Conservation (phyloP, 2,113 vertebrate species). For the Canis aureus region DNA sequence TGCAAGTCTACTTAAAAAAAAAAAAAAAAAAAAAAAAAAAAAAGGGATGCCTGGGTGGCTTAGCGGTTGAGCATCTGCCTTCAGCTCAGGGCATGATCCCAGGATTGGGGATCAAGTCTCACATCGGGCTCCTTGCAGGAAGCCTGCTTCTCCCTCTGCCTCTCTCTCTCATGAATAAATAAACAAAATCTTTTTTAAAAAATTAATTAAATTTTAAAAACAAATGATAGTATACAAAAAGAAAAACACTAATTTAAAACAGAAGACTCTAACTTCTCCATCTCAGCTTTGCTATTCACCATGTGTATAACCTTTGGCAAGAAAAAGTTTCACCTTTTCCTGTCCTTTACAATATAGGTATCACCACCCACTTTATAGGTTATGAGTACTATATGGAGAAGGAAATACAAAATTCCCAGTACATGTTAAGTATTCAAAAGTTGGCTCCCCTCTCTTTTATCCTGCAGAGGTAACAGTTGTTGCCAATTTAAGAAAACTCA, state of each 20-base stretch:
- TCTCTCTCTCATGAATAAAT: no score
- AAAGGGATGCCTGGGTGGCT: no score
- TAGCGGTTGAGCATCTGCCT: no score
- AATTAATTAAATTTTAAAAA: no score
- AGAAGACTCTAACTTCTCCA: neutral
- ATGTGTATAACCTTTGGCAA: neutral
- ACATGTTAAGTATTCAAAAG: neutral
- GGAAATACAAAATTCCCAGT: slow-evolving; percentile 45
- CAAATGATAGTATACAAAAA: no score
- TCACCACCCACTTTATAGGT: neutral
- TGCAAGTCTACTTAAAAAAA: neutral
- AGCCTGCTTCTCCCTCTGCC: no score
- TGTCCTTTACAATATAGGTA: slow-evolving; percentile 25
- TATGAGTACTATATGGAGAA: slow-evolving; percentile 11
- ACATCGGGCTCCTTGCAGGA: no score
- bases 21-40: neutral
- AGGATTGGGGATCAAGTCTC: no score
- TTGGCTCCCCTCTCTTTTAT: neutral
- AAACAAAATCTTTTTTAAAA: no score
- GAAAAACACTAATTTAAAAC: neutral
- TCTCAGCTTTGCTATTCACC: neutral
- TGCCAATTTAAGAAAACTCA: slow-evolving; percentile 27
- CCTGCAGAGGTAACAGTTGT: neutral
- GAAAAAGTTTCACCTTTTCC: slow-evolving; percentile 12
- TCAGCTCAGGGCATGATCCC: no score